Evolutionary conservation across 1,140 invertebrate genomes (phyloP), one percentile per base, ranked within the genome.

Genomic region (Procambarus clarkii): DNA sequence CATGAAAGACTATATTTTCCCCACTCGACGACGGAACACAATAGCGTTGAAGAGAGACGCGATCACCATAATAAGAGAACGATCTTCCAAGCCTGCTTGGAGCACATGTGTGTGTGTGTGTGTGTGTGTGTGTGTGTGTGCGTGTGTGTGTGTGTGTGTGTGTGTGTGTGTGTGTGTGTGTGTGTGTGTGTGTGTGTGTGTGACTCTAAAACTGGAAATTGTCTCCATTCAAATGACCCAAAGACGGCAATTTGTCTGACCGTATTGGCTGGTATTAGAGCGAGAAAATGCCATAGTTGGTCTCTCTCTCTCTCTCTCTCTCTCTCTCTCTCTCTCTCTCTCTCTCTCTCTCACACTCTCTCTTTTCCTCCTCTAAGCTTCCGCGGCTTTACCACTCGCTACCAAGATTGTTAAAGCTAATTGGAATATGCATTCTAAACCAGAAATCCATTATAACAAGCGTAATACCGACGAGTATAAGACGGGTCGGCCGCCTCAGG

Each of bases 341-440:
- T 74, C 24, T 74, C 7, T 7, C 7, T 11, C n/a, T 64, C 54
- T 64, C 60, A 9, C 60, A 64, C 60, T 54, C 50, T 54, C 50
- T 54, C 50, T 54, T 11, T 54, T 54, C 13, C 13, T 54, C n/a
- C 50, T 11, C 50, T 54, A 54, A 54, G 50, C 60, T 69, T 69
- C 2, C n/a, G n/a, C 11, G 69, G 5, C 69, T 24, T 34, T 34
- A 74, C 60, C 60, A 64, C 60, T 21, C 18, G n/a, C 69, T 21
- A 34, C n/a, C n/a, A 34, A 34, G 69, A 74, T 74, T 74, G 69
- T 74, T 74, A 74, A 69, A 34, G 69, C 69, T 74, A 74, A 74
- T 74, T 74, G 69, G 69, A 74, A 74, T 74, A 74, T 74, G 69
- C 69, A 74, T 74, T 74, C 69, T 74, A 74, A 74, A 74, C 69